Evolutionary conservation across 1,140 invertebrate genomes (phyloP).

Genomic region (Platorchestia sp.): DNA sequence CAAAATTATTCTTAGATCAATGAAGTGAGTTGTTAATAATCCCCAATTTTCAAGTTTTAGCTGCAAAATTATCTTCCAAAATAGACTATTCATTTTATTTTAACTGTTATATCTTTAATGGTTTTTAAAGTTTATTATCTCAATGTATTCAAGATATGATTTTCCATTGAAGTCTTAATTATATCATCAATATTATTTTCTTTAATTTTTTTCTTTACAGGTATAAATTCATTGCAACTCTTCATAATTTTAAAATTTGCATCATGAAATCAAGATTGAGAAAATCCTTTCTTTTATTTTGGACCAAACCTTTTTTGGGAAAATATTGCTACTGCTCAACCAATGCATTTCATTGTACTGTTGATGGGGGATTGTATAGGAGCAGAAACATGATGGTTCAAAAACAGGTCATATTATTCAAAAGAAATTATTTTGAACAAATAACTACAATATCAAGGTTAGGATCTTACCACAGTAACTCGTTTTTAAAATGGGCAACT

Average conservation of each 20-base stretch:
- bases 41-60: background rate
- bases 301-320: background rate
- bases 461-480: background rate
- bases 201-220: background rate
- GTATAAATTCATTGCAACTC: background rate
- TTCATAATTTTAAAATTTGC: background rate
- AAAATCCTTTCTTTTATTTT: background rate
- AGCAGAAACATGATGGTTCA: background rate
- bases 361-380: background rate
- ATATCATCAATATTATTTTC: background rate
- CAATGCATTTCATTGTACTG: background rate
- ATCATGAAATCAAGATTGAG: background rate
- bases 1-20: no score
- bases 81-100: background rate
- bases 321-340: background rate
- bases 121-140: background rate
- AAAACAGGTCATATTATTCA: background rate
- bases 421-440: background rate
- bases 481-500: background rate
- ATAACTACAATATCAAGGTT: background rate
- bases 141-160: background rate
- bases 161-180: background rate
- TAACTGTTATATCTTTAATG: background rate
- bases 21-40: no score
- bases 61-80: background rate